phyloP scores from a whole-genome alignment of 2,888 invertebrate genomes.

The Suillia variegata region DNA sequence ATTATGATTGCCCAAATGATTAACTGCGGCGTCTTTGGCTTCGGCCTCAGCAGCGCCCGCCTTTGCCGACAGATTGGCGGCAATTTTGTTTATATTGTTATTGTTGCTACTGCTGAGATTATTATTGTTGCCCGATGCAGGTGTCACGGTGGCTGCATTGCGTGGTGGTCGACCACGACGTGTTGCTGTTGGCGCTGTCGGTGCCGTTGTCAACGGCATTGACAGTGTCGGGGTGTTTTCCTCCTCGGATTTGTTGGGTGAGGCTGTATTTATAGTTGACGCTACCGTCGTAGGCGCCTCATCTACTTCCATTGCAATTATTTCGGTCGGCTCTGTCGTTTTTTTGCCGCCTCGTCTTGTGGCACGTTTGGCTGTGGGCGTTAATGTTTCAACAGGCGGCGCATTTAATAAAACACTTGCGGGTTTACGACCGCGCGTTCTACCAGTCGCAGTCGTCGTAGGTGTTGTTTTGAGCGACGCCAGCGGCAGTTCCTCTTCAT shows the following conservation, averaged over 20 bases:
- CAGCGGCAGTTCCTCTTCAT: neutral
- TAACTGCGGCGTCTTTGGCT: slow-evolving; percentile 22
- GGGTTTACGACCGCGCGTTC: slow-evolving; percentile 39
- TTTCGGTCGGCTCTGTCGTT: slow-evolving; percentile 20
- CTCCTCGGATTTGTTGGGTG: slow-evolving; percentile 23
- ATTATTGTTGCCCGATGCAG: too few relatives aligned
- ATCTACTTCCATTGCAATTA: slow-evolving; percentile 33
- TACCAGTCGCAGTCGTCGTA: slow-evolving; percentile 25
- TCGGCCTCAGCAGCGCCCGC: slow-evolving; percentile 38
- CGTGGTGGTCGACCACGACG: slow-evolving; percentile 51
- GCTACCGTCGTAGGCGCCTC: slow-evolving; percentile 25
- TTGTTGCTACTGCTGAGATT: slow-evolving; percentile 38
- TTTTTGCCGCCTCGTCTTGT: slow-evolving; percentile 25
- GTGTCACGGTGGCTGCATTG: slow-evolving; percentile 37
- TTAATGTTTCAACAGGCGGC: neutral
- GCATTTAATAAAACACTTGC: neutral
- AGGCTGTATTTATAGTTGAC: neutral
- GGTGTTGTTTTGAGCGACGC: slow-evolving; percentile 21
- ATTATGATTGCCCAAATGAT: too few relatives aligned
- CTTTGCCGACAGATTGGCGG: slow-evolving; percentile 50
- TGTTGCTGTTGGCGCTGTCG: slow-evolving; percentile 30
- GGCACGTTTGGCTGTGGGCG: neutral
- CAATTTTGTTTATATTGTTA: slow-evolving; percentile 52
- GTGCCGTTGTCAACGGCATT: slow-evolving; percentile 16
- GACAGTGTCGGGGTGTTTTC: slow-evolving; percentile 19